These are phyloP conservation scores for Heterohyrax brucei DNA, from an alignment of 2,797 vertebrate species.

Conservation along the genomic window DNA sequence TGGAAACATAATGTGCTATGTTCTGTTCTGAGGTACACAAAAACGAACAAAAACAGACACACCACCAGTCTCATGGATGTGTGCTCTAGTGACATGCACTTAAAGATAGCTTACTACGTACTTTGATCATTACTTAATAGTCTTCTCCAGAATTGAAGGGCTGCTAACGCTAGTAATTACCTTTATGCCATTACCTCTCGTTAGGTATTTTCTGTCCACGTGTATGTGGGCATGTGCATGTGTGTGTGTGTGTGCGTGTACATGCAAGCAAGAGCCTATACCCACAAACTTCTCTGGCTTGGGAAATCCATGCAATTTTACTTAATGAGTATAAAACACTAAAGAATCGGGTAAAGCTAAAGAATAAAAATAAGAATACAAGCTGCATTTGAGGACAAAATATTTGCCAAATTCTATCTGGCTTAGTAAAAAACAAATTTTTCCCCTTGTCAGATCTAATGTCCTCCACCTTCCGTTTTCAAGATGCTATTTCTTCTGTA, in stretches of 20 bases:
- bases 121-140: constrained; percentile 13
- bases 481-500: not conserved
- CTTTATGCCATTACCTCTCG: not conserved
- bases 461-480: not conserved
- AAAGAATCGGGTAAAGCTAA: too few relatives aligned
- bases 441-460: not conserved
- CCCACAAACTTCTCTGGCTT: not conserved
- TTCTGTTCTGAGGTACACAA: not conserved
- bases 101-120: not conserved
- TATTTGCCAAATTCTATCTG: not conserved
- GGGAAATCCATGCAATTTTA: not conserved
- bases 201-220: not conserved
- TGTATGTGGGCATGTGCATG: not conserved
- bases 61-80: not conserved
- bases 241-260: too few relatives aligned
- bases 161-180: not conserved
- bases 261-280: not conserved
- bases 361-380: not conserved
- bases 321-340: constrained; percentile 23
- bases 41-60: not conserved
- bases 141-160: not conserved
- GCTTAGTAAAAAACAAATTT: not conserved
- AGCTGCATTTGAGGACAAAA: not conserved
- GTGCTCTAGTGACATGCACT: not conserved
- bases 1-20: not conserved